Conservation (phyloP, 1,140 invertebrate species). For the Hylaeus anthracinus region DNA sequence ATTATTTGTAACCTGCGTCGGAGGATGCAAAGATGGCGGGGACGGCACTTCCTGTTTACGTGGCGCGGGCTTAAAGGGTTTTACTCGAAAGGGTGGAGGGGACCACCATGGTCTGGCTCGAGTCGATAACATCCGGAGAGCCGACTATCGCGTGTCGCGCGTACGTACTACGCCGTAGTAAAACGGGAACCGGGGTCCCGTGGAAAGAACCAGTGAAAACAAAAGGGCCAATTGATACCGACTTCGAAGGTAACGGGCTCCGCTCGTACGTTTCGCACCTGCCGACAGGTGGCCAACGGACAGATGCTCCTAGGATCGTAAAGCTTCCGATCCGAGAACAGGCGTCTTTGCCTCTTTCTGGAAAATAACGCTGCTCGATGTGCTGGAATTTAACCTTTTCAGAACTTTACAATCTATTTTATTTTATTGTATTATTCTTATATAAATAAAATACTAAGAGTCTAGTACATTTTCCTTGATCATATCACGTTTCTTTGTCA, state of each 20-base stretch:
- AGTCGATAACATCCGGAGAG: conserved; percentile 54
- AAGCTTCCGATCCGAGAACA: conserved; percentile 16
- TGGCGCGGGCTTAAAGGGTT: conserved; percentile 48
- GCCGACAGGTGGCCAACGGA: conserved; percentile 74
- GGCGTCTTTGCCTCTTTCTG: background rate
- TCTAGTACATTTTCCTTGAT: too few relatives aligned
- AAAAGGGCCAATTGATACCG: conserved; percentile 72
- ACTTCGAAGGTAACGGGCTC: conserved; percentile 51
- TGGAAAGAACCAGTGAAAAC: conserved; percentile 55
- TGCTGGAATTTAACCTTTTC: too few relatives aligned
- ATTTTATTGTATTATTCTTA: too few relatives aligned
- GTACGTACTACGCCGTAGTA: conserved; percentile 65
- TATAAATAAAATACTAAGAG: too few relatives aligned
- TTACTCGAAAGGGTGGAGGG: conserved; percentile 15
- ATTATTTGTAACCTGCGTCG: conserved; percentile 24
- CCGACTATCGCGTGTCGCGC: conserved; percentile 54
- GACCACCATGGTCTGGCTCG: conserved; percentile 15
- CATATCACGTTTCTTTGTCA: too few relatives aligned
- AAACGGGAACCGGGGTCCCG: conserved; percentile 66
- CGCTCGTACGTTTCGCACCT: conserved; percentile 68
- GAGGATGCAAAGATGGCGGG: background rate
- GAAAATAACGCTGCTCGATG: background rate
- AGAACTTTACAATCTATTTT: too few relatives aligned
- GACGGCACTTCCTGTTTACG: conserved; percentile 58
- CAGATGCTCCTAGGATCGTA: conserved; percentile 61